Conservation (phyloP, 1,140 invertebrate species). For the Phortica variegata region DNA sequence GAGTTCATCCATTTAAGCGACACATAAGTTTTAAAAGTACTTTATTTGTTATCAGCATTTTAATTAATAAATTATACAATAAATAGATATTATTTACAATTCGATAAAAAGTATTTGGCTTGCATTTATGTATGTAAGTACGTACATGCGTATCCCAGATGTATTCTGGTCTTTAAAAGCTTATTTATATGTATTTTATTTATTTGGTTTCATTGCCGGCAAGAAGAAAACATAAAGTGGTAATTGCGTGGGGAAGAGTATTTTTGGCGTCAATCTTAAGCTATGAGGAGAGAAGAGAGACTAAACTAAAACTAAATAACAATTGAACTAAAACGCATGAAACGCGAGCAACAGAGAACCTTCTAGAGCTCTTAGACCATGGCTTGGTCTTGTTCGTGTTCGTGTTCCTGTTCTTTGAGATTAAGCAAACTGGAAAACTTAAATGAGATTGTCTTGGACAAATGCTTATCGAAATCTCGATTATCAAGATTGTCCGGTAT, state of each 20-base stretch:
- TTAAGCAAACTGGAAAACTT: constrained; percentile 52
- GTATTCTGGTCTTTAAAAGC: no score
- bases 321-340: constrained; percentile 45
- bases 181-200: background rate
- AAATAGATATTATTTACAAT: constrained; percentile 3
- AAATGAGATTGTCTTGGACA: constrained; percentile 54
- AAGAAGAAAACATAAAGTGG: no score
- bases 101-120: no score
- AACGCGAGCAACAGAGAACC: background rate
- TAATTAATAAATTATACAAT: constrained; percentile 18
- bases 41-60: no score
- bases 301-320: constrained; percentile 49
- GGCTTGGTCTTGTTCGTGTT: constrained; percentile 1
- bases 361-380: constrained; percentile 31
- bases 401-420: constrained; percentile 40
- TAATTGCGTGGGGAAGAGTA: no score
- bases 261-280: no score
- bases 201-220: no score
- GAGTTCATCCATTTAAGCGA: no score
- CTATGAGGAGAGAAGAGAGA: no score
- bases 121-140: no score
- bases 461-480: constrained; percentile 50
- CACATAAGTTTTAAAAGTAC: no score
- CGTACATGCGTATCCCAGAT: no score
- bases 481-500: constrained; percentile 51